These are phyloP conservation scores for Agrotis segetum DNA, from an alignment of 2,888 invertebrate genomes.

Conservation along the genomic window DNA sequence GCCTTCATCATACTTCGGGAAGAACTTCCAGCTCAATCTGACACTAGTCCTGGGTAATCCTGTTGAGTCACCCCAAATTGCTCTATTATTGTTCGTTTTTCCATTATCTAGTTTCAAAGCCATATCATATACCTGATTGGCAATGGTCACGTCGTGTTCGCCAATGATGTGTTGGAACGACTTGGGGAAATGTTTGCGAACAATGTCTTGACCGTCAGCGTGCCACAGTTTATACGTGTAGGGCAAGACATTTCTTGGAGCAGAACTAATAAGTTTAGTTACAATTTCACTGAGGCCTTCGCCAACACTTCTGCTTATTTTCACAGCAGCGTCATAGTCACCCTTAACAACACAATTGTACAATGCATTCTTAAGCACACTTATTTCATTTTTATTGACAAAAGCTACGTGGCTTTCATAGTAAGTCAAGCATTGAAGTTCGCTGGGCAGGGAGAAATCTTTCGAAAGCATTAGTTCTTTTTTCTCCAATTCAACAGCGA, in stretches of 20 bases:
- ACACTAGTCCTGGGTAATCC: slow-evolving; percentile 37
- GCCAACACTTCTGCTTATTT: slow-evolving; percentile 45
- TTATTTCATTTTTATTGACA: slow-evolving; percentile 47
- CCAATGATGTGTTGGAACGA: slow-evolving; percentile 62
- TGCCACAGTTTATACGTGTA: slow-evolving; percentile 70
- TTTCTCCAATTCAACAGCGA: too few species aligned
- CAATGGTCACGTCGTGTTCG: slow-evolving; percentile 57
- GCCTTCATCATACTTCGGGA: slow-evolving; percentile 59
- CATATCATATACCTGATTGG: slow-evolving; percentile 50
- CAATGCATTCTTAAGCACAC: slow-evolving; percentile 57
- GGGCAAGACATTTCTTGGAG: slow-evolving; percentile 51
- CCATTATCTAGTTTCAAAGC: slow-evolving; percentile 60
- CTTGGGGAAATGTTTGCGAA: slow-evolving; percentile 64
- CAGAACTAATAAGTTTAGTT: slow-evolving; percentile 49
- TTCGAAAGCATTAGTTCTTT: slow-evolving; percentile 45
- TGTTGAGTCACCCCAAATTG: slow-evolving; percentile 61
- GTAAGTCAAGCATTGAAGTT: slow-evolving; percentile 62
- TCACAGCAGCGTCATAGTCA: slow-evolving; percentile 63
- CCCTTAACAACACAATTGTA: slow-evolving; percentile 52
- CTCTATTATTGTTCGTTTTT: slow-evolving; percentile 53
- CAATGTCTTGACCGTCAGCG: slow-evolving; percentile 49
- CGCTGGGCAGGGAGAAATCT: slow-evolving; percentile 58
- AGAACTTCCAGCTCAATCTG: slow-evolving; percentile 65
- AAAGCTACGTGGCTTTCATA: slow-evolving; percentile 64
- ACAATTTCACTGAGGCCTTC: slow-evolving; percentile 45